Evolutionary conservation across 2,888 invertebrate species (phyloP), one percentile per base, ranked within the genome.

Genomic region (Acanthacorydalis orientalis): DNA sequence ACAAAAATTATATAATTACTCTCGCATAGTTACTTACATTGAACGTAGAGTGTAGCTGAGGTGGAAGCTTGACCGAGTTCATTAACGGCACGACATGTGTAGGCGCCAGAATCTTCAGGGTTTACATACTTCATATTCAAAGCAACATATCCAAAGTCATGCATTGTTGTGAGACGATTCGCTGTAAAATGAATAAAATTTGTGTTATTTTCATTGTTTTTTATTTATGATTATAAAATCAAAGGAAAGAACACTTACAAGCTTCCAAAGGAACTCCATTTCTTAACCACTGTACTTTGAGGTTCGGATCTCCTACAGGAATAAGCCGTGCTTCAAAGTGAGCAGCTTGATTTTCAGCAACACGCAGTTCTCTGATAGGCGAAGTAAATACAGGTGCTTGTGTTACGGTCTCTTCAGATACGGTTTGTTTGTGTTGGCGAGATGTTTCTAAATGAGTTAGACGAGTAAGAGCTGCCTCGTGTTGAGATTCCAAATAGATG

Each of bases 71-170:
- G 89, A 48, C 96, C 96, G 48, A 93, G 71, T 55, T 92, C 90
- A 59, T 95, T 93, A 9, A 80, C 74, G 37, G 95, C 93, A 49
- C 91, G 79, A 63, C 95, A 92, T 2, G 93, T 95, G 65, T 96
- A 96, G 37, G 92, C 90, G 42, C 96, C 96, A 2, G 92, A 90
- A 68, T 97, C 97, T 66, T 92, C 92, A 16, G 93, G 91, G 60
- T 88, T 88, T 0, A 89, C 89, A 57, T 90, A 90, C 62, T 90
- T 90, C 85, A 91, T 86, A 58, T 92, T 91, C 14, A 91, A 70
- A 37, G 93, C 92, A 31, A 96, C 96, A 63, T 93, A 96, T 44
- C 97, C 97, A 63, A 97, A 96, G 64, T 98, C 97, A 62, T 96
- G 91, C 83, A 93, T 90, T 9, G 93, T 92, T 40, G 88, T 87